Percentiles rank a stretch among this genome's conserved stretches.
Conservation (phyloP, 2,888 invertebrate species). For the Athalia cordata region DNA sequence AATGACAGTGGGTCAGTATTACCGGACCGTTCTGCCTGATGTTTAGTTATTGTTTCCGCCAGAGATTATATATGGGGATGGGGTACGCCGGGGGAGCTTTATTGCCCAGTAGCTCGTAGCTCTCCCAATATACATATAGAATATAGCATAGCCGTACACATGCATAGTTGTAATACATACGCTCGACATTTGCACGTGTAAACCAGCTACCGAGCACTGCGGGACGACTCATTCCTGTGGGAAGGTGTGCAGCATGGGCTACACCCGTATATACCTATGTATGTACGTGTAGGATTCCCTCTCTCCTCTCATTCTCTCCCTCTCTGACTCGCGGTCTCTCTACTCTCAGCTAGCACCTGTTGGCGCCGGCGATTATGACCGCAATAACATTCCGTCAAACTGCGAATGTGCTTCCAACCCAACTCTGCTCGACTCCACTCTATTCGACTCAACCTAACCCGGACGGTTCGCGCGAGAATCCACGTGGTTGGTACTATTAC, state of each 20-base stretch:
- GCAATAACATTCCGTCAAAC: slow-evolving; percentile 73
- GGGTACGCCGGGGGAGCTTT: slow-evolving; percentile 58
- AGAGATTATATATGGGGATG: slow-evolving; percentile 64
- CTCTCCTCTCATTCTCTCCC: slow-evolving; percentile 45
- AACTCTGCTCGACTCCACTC: slow-evolving; percentile 22
- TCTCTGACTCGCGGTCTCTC: slow-evolving; percentile 40
- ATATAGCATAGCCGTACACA: slow-evolving; percentile 54
- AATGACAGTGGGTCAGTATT: slow-evolving; percentile 47
- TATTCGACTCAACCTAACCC: slow-evolving; percentile 50
- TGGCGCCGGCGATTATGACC: slow-evolving; percentile 72
- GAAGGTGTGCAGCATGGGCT: not conserved
- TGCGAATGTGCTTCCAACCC: slow-evolving; percentile 56
- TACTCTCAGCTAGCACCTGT: slow-evolving; percentile 67
- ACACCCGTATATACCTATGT: not conserved
- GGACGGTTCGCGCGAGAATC: slow-evolving; percentile 46
- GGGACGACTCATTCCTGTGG: not conserved
- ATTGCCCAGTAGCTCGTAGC: slow-evolving; percentile 61
- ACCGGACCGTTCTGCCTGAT: slow-evolving; percentile 51
- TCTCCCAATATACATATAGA: slow-evolving; percentile 10
- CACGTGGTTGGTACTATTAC: slow-evolving; percentile 46
- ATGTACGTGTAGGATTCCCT: not conserved
- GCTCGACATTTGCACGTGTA: too few relatives aligned
- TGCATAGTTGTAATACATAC: not conserved
- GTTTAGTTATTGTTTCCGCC: slow-evolving; percentile 67
- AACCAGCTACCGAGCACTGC: slow-evolving; percentile 2